Conservation (phyloP, 2,113 vertebrate genomes). For the Epinephelus fuscoguttatus region DNA sequence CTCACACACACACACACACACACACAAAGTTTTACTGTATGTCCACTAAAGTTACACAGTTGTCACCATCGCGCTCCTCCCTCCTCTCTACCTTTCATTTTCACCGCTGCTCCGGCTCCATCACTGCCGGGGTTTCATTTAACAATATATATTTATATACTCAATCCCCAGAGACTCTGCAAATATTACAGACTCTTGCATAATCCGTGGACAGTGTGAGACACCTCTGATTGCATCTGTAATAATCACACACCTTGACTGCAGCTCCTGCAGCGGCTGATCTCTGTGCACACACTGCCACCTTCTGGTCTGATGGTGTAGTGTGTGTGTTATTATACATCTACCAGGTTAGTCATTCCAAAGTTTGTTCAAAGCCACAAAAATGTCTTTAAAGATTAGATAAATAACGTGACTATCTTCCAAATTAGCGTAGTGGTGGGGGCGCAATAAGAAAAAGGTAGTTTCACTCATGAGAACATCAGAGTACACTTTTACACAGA, state of each 20-base stretch:
- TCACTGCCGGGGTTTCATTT: slow-evolving; percentile 23
- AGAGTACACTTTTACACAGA: too few relatives aligned
- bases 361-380: too few relatives aligned
- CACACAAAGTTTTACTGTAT: slow-evolving; percentile 9
- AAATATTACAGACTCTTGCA: slow-evolving; percentile 76
- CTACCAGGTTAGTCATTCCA: too few relatives aligned
- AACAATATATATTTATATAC: slow-evolving; percentile 36
- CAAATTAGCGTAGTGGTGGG: too few relatives aligned
- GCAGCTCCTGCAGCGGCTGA: slow-evolving; percentile 7
- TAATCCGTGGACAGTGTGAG: slow-evolving; percentile 66
- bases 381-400: too few relatives aligned
- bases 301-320: slow-evolving; percentile 47
- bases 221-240: slow-evolving; percentile 35
- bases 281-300: slow-evolving; percentile 69
- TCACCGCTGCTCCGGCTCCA: neutral
- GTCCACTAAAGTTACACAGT: slow-evolving; percentile 1
- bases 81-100: neutral
- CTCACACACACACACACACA: neutral
- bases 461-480: too few relatives aligned
- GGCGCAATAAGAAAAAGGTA: too few relatives aligned
- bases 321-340: neutral
- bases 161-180: slow-evolving; percentile 24
- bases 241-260: slow-evolving; percentile 39
- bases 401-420: too few relatives aligned
- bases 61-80: neutral